phyloP scores from a whole-genome alignment of 2,888 invertebrate species.

The Cordylochernes scorpioides region DNA sequence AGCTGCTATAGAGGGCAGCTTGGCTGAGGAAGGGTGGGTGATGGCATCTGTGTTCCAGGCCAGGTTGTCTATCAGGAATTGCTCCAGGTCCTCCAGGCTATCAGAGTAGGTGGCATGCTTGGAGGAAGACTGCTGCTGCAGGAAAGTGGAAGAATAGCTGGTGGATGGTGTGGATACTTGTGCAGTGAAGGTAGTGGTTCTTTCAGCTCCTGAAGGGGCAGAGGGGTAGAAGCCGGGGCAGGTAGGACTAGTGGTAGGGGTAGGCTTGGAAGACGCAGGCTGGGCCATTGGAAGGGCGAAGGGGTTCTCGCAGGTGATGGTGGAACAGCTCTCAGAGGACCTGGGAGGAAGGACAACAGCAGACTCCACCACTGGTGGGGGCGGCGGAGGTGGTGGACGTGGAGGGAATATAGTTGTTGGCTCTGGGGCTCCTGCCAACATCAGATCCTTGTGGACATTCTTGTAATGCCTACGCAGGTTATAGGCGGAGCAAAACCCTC shows the following conservation, averaged over 20 bases:
- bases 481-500: slow-evolving; percentile 13
- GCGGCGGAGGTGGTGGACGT: not conserved
- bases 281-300: not conserved
- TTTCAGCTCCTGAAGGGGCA: not conserved
- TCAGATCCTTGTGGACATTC: slow-evolving; percentile 12
- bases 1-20: no score
- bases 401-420: slow-evolving; percentile 2
- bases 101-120: slow-evolving; percentile 3
- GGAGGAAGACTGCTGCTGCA: not conserved
- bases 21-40: no score
- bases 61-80: slow-evolving; percentile 9
- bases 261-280: not conserved
- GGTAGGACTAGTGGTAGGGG: not conserved
- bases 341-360: not conserved
- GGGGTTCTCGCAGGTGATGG: not conserved
- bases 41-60: slow-evolving; percentile 9
- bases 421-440: slow-evolving; percentile 8
- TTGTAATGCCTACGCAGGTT: slow-evolving; percentile 12
- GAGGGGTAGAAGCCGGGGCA: not conserved
- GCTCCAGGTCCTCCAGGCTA: slow-evolving; percentile 9
- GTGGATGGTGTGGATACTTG: not conserved
- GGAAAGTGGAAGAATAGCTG: not conserved
- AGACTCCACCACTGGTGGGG: not conserved
- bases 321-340: not conserved
- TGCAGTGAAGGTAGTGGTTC: not conserved